Conservation (phyloP, 2,797 vertebrate species). For the Lophius americanus region DNA sequence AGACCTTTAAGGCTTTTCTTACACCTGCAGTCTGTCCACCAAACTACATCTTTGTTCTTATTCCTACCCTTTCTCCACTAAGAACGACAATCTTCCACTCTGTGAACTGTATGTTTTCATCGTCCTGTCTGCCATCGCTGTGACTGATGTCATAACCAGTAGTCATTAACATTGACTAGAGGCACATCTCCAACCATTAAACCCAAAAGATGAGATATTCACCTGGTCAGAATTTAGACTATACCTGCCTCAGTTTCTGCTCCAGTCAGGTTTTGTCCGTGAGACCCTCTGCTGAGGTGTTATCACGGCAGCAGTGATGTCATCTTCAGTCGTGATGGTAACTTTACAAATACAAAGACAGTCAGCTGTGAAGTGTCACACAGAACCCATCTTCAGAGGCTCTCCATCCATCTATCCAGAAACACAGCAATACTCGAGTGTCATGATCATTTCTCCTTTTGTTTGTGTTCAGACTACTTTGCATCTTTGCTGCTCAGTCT, state of each 20-base stretch:
- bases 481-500: neutral
- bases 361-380: neutral
- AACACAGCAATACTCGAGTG: neutral
- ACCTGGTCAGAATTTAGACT: neutral
- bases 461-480: neutral
- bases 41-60: too few species aligned
- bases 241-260: neutral
- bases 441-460: neutral
- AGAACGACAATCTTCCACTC: too few species aligned
- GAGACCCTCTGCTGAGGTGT: conserved; percentile 27
- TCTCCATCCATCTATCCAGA: neutral
- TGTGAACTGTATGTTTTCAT: too few species aligned
- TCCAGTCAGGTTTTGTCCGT: conserved; percentile 27
- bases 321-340: conserved; percentile 50
- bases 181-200: neutral
- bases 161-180: too few species aligned
- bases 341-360: conserved; percentile 35
- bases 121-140: too few species aligned
- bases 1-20: too few species aligned
- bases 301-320: conserved; percentile 39
- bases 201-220: conserved; percentile 13
- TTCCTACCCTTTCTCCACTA: too few species aligned
- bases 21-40: too few species aligned
- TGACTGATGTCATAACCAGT: too few species aligned
- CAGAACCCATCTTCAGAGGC: conserved; percentile 6